Conservation (phyloP, 2,113 vertebrate species). For the Rhabdomys dilectus region DNA sequence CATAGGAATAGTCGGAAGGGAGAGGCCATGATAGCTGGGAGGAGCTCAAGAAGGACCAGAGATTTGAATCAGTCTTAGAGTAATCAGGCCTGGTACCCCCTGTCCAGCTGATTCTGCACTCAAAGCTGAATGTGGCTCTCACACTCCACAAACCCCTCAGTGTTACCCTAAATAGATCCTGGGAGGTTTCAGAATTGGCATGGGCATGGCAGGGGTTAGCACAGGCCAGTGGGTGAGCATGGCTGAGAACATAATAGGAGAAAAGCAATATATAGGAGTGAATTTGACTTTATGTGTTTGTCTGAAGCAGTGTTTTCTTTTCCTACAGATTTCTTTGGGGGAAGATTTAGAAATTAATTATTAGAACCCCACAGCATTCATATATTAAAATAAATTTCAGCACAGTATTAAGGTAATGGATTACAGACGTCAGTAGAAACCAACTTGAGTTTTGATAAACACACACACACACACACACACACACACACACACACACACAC, state of each 20-base stretch:
- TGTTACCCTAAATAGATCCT: not conserved
- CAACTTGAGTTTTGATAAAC: slow-evolving; percentile 30
- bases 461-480: not conserved
- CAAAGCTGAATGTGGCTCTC: not conserved
- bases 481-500: not conserved
- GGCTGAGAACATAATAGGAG: not conserved
- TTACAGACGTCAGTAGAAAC: not conserved
- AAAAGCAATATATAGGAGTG: not conserved
- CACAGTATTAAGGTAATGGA: not conserved
- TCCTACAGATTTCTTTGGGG: not conserved
- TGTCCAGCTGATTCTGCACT: not conserved
- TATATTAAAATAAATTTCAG: slow-evolving; percentile 38
- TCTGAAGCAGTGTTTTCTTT: not conserved
- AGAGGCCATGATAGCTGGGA: not conserved
- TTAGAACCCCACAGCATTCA: not conserved
- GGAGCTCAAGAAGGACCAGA: not conserved
- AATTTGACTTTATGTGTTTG: not conserved
- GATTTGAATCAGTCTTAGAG: not conserved
- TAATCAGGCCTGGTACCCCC: not conserved
- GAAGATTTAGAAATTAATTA: slow-evolving; percentile 14
- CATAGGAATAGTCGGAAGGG: too few species aligned
- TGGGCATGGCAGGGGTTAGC: not conserved
- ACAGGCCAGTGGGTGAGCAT: not conserved
- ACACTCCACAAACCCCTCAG: not conserved
- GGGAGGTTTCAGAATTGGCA: not conserved